phyloP scores from a whole-genome alignment of 2,888 invertebrate genomes.

The Tricholauxania praeusta region DNA sequence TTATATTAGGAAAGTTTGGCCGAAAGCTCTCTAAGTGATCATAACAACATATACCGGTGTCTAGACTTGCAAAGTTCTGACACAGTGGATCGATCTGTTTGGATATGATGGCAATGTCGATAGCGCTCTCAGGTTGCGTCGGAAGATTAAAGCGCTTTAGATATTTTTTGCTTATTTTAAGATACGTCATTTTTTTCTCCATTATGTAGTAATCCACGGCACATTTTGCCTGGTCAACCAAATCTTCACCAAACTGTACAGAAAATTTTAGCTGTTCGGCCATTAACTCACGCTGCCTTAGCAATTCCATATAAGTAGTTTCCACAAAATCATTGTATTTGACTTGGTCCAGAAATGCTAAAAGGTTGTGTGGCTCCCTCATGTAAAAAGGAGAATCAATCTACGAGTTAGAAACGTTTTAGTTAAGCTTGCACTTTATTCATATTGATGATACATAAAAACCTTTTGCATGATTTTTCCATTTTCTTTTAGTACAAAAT shows the following conservation, averaged over 20 bases:
- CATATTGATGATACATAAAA: not conserved
- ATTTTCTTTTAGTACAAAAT: constrained; percentile 63
- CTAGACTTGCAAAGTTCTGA: constrained; percentile 49
- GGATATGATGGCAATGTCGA: constrained; percentile 4
- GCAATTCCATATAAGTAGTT: constrained; percentile 58
- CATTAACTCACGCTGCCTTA: constrained; percentile 61
- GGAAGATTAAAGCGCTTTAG: constrained; percentile 60
- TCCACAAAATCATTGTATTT: constrained; percentile 64
- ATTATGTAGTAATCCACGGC: constrained; percentile 61
- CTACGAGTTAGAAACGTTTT: constrained; percentile 42
- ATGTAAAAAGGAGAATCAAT: constrained; percentile 64
- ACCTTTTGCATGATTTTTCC: constrained; percentile 62
- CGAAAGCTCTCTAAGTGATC: constrained; percentile 61
- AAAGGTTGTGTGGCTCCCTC: constrained; percentile 63
- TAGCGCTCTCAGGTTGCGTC: constrained; percentile 50
- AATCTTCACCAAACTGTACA: constrained; percentile 62
- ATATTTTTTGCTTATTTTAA: constrained; percentile 48
- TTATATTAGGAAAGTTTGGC: constrained; percentile 50
- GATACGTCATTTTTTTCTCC: constrained; percentile 58
- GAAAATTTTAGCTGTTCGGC: constrained; percentile 64
- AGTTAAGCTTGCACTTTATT: not conserved
- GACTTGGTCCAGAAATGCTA: constrained; percentile 65
- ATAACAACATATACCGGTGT: constrained; percentile 56
- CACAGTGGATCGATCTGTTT: constrained; percentile 53
- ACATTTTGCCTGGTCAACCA: constrained; percentile 65